Percentiles rank a stretch among this genome's conserved stretches.
Evolutionary conservation across 1,140 invertebrate species (phyloP).

Genomic region (Drosophila burlai): DNA sequence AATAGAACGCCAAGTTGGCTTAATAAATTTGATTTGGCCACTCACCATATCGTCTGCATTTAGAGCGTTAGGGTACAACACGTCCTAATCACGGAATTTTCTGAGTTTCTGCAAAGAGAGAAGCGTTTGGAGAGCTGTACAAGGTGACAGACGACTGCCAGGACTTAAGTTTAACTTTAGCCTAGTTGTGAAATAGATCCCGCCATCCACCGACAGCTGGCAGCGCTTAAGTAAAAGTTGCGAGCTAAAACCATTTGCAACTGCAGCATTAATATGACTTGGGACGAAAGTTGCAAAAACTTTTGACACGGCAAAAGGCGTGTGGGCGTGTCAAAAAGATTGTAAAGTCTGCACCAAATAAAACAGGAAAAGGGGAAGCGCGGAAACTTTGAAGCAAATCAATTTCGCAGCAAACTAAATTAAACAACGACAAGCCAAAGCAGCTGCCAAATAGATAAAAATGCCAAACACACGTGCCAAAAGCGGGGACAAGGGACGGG

Average conservation of each 20-base stretch:
- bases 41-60: slow-evolving; percentile 85
- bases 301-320: slow-evolving; percentile 19
- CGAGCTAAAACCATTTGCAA: slow-evolving; percentile 29
- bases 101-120: slow-evolving; percentile 71
- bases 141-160: slow-evolving; percentile 23
- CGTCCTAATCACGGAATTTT: slow-evolving; percentile 83
- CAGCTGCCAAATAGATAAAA: slow-evolving; percentile 77
- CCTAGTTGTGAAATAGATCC: slow-evolving; percentile 16
- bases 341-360: slow-evolving; percentile 5
- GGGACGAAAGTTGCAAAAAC: slow-evolving; percentile 45
- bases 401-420: slow-evolving; percentile 67
- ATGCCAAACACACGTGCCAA: slow-evolving; percentile 54
- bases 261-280: slow-evolving; percentile 58
- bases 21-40: slow-evolving; percentile 14
- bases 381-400: slow-evolving; percentile 56
- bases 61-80: slow-evolving; percentile 85
- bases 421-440: slow-evolving; percentile 68
- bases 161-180: slow-evolving; percentile 27
- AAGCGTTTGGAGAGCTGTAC: slow-evolving; percentile 14
- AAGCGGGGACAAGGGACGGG: background rate
- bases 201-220: slow-evolving; percentile 30
- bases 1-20: background rate
- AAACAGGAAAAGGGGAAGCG: background rate
- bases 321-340: slow-evolving; percentile 43
- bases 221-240: slow-evolving; percentile 50